These are phyloP conservation scores for Manis crassicaudata DNA, from an alignment of 2,797 vertebrate genomes.

Conservation along the genomic window DNA sequence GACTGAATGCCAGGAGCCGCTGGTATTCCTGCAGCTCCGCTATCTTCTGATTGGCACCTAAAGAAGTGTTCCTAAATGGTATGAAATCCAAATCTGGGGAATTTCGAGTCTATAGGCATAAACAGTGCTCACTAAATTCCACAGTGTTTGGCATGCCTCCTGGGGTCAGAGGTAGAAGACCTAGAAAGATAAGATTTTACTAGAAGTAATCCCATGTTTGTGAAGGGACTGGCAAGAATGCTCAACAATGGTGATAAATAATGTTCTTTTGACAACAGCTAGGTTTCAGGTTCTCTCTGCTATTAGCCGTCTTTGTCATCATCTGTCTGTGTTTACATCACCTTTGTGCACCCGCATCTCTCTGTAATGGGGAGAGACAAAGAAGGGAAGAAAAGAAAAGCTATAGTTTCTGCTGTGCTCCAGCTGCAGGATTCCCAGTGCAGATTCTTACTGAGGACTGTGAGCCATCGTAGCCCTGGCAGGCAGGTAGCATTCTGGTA, in stretches of 20 bases:
- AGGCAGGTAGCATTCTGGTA: neutral
- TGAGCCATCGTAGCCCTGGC: neutral
- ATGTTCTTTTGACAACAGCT: rapidly evolving
- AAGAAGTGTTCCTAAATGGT: neutral
- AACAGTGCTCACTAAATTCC: neutral
- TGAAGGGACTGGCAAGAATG: rapidly evolving
- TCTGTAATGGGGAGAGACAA: neutral
- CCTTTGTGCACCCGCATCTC: neutral
- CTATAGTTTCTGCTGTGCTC: neutral
- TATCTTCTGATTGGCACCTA: neutral
- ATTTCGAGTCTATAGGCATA: neutral
- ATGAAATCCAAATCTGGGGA: neutral
- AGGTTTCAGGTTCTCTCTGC: neutral
- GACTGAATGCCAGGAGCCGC: rapidly evolving
- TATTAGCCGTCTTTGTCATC: neutral
- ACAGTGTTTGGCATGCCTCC: too few species aligned
- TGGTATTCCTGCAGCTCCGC: rapidly evolving
- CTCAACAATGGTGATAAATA: rapidly evolving
- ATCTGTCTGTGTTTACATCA: neutral
- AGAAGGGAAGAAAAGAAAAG: neutral
- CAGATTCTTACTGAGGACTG: neutral
- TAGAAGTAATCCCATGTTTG: neutral
- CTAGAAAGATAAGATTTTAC: too few species aligned
- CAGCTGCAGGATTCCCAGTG: neutral
- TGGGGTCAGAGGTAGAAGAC: neutral